Conservation (phyloP, 2,797 vertebrate genomes). For the Anabacerthia variegaticeps region DNA sequence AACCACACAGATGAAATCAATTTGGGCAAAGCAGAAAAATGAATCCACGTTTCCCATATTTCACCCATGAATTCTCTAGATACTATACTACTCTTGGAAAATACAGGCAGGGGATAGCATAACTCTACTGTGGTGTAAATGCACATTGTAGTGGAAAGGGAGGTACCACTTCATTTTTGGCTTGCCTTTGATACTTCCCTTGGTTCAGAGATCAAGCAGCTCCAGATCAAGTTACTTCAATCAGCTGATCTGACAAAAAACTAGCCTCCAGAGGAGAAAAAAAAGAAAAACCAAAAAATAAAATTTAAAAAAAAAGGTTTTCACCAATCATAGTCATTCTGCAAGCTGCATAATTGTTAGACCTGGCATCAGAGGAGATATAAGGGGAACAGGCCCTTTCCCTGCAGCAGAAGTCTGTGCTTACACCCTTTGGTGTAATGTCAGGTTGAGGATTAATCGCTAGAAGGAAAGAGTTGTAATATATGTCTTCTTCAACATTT, state of each 20-base stretch:
- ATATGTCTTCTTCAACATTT: not conserved
- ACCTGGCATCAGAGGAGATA: not conserved
- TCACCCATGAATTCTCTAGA: not conserved
- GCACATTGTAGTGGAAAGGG: not conserved
- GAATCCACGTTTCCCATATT: not conserved
- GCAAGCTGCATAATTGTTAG: not conserved
- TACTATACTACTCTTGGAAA: not conserved
- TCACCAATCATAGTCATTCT: not conserved
- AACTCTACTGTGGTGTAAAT: not conserved
- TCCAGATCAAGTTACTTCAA: not conserved
- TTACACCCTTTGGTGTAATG: not conserved
- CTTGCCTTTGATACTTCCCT: not conserved
- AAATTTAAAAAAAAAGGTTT: not conserved
- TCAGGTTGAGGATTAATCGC: not conserved
- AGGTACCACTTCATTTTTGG: not conserved
- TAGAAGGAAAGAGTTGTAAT: not conserved
- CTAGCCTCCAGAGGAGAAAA: not conserved
- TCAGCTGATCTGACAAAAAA: not conserved
- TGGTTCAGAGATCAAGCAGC: not conserved
- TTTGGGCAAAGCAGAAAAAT: not conserved
- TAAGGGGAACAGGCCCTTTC: not conserved
- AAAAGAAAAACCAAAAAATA: not conserved
- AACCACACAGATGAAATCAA: not conserved
- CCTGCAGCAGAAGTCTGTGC: not conserved
- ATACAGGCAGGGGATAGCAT: accelerated